Evolutionary conservation across 2,888 invertebrate species (phyloP).

Genomic region (Ochlodes sylvanus): DNA sequence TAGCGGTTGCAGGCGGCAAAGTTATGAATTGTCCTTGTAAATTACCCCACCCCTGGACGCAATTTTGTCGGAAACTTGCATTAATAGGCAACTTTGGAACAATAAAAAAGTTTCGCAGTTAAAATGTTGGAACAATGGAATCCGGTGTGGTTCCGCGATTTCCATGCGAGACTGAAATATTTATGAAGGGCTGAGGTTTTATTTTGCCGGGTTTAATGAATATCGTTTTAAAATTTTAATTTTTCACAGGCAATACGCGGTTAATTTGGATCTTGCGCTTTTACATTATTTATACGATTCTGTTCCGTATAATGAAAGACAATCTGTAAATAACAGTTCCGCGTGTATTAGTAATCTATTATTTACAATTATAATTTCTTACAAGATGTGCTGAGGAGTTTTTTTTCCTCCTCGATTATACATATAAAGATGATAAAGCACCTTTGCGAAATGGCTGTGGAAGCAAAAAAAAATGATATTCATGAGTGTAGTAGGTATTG

Average conservation of each 20-base stretch:
- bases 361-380: too few species aligned
- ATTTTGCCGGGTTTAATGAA: slow-evolving; percentile 15
- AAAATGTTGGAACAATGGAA: slow-evolving; percentile 30
- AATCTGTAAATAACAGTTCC: too few species aligned
- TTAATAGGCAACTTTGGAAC: slow-evolving; percentile 24
- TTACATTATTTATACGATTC: too few species aligned
- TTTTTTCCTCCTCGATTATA: too few species aligned
- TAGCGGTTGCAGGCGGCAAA: not conserved
- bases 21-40: slow-evolving; percentile 18
- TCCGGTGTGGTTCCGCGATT: slow-evolving; percentile 9
- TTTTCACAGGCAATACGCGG: not conserved
- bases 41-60: slow-evolving; percentile 21
- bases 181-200: slow-evolving; percentile 13
- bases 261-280: too few species aligned
- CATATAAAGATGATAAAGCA: too few species aligned
- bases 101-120: slow-evolving; percentile 33
- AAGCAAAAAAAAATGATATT: too few species aligned
- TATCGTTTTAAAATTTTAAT: slow-evolving; percentile 5
- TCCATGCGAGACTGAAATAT: slow-evolving; percentile 29
- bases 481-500: too few species aligned
- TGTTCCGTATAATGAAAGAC: too few species aligned
- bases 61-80: slow-evolving; percentile 20
- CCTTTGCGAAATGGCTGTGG: too few species aligned
- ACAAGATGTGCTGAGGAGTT: too few species aligned
- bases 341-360: too few species aligned